Evolutionary conservation across 2,888 invertebrate genomes (phyloP).

Genomic region (Dryobotodes eremita): DNA sequence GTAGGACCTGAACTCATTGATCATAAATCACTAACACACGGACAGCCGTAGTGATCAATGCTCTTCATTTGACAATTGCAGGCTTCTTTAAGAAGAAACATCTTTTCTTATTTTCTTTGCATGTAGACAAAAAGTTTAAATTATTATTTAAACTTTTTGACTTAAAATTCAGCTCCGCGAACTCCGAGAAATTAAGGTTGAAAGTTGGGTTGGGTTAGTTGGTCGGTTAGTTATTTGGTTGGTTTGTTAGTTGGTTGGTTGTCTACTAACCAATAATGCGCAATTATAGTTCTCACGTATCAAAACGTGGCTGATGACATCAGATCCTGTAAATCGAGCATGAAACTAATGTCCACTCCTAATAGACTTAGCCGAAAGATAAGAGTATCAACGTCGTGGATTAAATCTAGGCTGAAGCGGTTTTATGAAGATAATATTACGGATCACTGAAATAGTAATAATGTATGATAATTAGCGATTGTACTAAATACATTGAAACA

Average conservation of each 20-base stretch:
- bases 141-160: background rate
- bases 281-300: background rate
- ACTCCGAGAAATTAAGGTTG: background rate
- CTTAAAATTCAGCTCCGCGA: background rate
- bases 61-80: background rate
- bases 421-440: conserved; percentile 12
- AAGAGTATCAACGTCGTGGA: background rate
- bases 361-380: conserved; percentile 17
- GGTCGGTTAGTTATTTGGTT: background rate
- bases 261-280: background rate
- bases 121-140: background rate
- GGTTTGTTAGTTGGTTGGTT: background rate
- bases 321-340: background rate
- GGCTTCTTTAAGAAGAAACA: background rate
- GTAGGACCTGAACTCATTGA: background rate
- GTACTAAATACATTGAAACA: background rate
- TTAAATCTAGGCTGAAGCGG: conserved; percentile 13
- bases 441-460: conserved; percentile 24
- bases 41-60: background rate
- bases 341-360: background rate
- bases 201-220: background rate
- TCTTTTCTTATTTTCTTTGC: background rate
- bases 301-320: background rate
- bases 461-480: background rate
- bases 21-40: background rate